Evolutionary conservation across 2,888 invertebrate species (phyloP).

Genomic region (Eudasyphora cyanicolor): DNA sequence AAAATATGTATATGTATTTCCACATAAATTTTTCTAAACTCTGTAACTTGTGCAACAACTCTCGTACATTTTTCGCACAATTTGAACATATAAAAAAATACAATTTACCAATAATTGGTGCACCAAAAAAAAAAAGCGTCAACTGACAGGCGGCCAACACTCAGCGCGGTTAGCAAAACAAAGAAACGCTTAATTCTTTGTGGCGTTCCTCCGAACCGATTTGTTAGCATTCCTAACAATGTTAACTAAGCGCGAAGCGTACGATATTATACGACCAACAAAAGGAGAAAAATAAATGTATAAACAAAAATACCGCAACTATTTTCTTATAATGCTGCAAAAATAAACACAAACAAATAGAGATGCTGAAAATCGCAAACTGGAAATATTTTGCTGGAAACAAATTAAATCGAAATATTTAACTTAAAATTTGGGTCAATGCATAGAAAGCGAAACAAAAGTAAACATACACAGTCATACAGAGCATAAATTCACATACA

Average conservation of each 20-base stretch:
- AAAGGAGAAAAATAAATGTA: no score
- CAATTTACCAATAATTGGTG: not conserved
- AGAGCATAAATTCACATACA: not conserved
- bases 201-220: not conserved
- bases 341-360: no score
- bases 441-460: conserved; percentile 44
- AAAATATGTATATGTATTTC: no score
- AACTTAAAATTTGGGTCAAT: conserved; percentile 45
- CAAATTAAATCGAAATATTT: conserved; percentile 45
- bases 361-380: not conserved
- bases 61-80: not conserved
- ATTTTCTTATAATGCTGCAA: not conserved
- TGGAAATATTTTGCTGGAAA: conserved; percentile 19
- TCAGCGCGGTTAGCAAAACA: not conserved
- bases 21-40: not conserved
- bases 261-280: no score
- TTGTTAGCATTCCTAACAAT: not conserved
- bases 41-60: not conserved
- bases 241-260: conserved; percentile 21
- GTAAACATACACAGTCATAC: not conserved
- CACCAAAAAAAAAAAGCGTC: conserved; percentile 7
- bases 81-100: not conserved
- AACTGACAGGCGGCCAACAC: not conserved
- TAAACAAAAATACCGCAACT: not conserved
- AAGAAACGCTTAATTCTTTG: conserved; percentile 21